Percentiles rank a stretch among this genome's conserved stretches.
Evolutionary conservation across 2,888 invertebrate genomes (phyloP).

Genomic region (Maniola hyperantus): DNA sequence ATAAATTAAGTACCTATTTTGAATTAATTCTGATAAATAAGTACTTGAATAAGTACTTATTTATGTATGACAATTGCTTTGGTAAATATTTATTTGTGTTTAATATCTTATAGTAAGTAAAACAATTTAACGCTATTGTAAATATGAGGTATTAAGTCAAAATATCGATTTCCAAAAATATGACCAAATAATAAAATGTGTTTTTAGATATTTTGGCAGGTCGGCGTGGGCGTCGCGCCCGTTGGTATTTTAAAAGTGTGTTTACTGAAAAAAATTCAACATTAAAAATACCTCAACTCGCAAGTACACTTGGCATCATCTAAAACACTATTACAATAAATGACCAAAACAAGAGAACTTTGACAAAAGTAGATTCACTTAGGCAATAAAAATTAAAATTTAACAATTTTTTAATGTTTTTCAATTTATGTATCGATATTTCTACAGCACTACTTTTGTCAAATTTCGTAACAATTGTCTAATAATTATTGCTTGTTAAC

Average conservation of each 20-base stretch:
- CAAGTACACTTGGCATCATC: conserved; percentile 14
- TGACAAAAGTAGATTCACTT: conserved; percentile 60
- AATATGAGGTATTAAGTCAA: conserved; percentile 45
- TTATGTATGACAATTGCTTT: background rate
- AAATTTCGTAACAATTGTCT: conserved; percentile 66
- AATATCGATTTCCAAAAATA: conserved; percentile 58
- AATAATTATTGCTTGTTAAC: conserved; percentile 73
- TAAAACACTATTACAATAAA: conserved; percentile 42
- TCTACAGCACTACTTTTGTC: conserved; percentile 41
- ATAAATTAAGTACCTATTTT: too few relatives aligned
- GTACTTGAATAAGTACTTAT: background rate
- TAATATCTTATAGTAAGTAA: conserved; percentile 33
- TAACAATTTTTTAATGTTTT: conserved; percentile 16
- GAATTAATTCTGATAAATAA: background rate
- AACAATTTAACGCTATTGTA: conserved; percentile 50
- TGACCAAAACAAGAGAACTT: conserved; percentile 59
- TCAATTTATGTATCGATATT: conserved; percentile 4
- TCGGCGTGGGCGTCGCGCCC: conserved; percentile 6
- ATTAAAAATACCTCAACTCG: conserved; percentile 4
- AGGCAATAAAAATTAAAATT: conserved; percentile 30
- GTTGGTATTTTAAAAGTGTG: conserved; percentile 1
- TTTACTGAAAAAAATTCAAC: conserved; percentile 1
- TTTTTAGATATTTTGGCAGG: conserved; percentile 26
- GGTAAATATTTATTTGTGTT: background rate
- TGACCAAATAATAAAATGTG: conserved; percentile 43